A percentile compares a stretch with the other conserved stretches of the same genome.
Conservation (phyloP, 2,113 vertebrate species). For the Esox niger region DNA sequence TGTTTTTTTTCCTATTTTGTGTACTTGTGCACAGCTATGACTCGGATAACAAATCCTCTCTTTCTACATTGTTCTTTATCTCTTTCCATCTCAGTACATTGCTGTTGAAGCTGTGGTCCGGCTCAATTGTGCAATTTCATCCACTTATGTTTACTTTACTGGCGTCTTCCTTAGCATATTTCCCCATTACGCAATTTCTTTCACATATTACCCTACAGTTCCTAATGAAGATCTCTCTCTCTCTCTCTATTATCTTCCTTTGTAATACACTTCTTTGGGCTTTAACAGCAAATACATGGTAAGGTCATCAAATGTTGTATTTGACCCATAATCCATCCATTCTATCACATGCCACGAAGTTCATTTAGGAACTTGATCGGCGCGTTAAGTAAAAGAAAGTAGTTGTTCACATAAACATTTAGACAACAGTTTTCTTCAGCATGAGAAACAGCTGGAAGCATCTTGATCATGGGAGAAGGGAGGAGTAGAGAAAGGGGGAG, state of each 20-base stretch:
- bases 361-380: conserved; percentile 67
- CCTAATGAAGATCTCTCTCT: conserved; percentile 40
- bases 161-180: conserved; percentile 65
- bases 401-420: conserved; percentile 75
- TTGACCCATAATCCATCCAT: conserved; percentile 49
- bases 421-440: conserved; percentile 76
- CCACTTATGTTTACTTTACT: conserved; percentile 66
- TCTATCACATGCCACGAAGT: conserved; percentile 61
- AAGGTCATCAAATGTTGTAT: conserved; percentile 39
- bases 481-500: conserved; percentile 17
- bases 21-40: conserved; percentile 37
- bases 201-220: conserved; percentile 63
- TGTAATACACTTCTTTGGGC: conserved; percentile 51
- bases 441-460: conserved; percentile 76
- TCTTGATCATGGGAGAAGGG: conserved; percentile 52
- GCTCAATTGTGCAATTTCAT: conserved; percentile 71
- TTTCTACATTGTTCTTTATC: conserved; percentile 19
- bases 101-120: conserved; percentile 45
- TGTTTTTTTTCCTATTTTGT: conserved; percentile 41
- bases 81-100: conserved; percentile 53
- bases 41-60: conserved; percentile 28
- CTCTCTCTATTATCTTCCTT: conserved; percentile 56
- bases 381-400: conserved; percentile 69
- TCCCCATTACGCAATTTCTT: conserved; percentile 56
- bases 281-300: conserved; percentile 42